A percentile compares a stretch with the other conserved stretches of the same genome.
phyloP scores from a whole-genome alignment of 2,888 invertebrate species.

The Tortricodes alternella region DNA sequence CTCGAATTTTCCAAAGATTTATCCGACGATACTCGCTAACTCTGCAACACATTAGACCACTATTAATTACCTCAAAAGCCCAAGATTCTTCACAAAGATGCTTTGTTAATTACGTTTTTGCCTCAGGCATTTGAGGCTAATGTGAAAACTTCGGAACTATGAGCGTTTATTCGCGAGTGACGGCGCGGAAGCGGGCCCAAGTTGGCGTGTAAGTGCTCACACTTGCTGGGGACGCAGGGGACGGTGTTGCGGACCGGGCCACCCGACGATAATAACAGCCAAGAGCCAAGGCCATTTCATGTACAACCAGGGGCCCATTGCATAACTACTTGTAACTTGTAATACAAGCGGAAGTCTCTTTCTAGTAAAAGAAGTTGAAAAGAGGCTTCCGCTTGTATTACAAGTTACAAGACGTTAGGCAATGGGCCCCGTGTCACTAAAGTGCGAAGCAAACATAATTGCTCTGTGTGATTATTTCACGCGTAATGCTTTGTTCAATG shows the following conservation, averaged over 20 bases:
- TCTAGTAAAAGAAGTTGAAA: no score
- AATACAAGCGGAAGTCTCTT: no score
- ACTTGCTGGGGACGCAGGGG: constrained; percentile 38
- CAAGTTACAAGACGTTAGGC: no score
- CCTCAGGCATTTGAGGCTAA: constrained; percentile 45
- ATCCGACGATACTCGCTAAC: neutral
- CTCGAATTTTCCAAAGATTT: neutral
- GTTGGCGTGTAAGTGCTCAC: constrained; percentile 67
- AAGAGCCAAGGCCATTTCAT: no score
- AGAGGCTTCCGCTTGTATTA: no score
- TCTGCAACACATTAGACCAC: neutral
- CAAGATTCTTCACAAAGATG: constrained; percentile 26
- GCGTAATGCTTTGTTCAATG: no score
- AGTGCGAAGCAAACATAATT: no score
- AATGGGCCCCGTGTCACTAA: no score
- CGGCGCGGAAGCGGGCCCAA: constrained; percentile 64
- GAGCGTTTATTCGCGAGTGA: constrained; percentile 48
- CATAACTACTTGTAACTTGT: no score
- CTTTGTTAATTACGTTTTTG: constrained; percentile 31
- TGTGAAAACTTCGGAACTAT: constrained; percentile 69
- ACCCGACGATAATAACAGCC: no score
- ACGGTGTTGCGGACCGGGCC: neutral
- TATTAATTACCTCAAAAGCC: constrained; percentile 20
- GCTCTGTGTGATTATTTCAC: no score
- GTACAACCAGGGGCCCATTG: no score